Evolutionary conservation across 1,140 invertebrate species (phyloP).

Genomic region (Calycopis cecrops): DNA sequence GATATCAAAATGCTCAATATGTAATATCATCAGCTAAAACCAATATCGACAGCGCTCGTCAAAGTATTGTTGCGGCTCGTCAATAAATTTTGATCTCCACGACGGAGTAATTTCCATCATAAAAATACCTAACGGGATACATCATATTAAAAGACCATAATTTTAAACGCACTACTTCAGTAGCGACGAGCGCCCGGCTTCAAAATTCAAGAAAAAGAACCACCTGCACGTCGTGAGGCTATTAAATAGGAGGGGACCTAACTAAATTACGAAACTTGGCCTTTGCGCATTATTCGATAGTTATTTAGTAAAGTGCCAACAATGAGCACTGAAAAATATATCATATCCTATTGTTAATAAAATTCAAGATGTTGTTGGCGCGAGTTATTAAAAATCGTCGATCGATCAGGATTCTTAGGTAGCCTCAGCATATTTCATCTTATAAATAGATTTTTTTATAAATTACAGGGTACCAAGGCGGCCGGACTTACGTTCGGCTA

Average conservation of each 20-base stretch:
- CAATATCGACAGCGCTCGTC: no score
- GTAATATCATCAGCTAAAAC: no score
- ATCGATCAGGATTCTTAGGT: slow-evolving; percentile 68
- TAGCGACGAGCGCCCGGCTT: slow-evolving; percentile 42
- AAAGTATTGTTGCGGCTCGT: neutral
- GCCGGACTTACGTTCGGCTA: slow-evolving; percentile 29
- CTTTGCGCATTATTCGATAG: slow-evolving; percentile 63
- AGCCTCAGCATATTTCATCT: slow-evolving; percentile 63
- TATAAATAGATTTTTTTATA: slow-evolving; percentile 74
- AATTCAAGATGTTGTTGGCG: slow-evolving; percentile 1
- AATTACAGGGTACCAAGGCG: slow-evolving; percentile 64
- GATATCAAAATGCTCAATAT: no score
- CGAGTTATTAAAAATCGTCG: slow-evolving; percentile 59
- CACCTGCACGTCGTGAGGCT: slow-evolving; percentile 54
- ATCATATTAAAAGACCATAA: slow-evolving; percentile 63
- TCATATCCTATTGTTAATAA: slow-evolving; percentile 35
- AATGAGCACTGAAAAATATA: slow-evolving; percentile 39
- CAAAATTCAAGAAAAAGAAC: slow-evolving; percentile 38
- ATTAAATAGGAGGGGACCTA: slow-evolving; percentile 70
- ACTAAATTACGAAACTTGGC: slow-evolving; percentile 70
- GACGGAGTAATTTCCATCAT: slow-evolving; percentile 29
- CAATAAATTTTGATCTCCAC: slow-evolving; percentile 20
- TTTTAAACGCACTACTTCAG: slow-evolving; percentile 67
- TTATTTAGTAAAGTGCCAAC: slow-evolving; percentile 39
- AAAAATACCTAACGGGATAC: slow-evolving; percentile 43